Percentiles rank a stretch among this genome's conserved stretches.
These are phyloP conservation scores for Gadus chalcogrammus DNA, from an alignment of 2,113 vertebrate species.

Conservation along the genomic window DNA sequence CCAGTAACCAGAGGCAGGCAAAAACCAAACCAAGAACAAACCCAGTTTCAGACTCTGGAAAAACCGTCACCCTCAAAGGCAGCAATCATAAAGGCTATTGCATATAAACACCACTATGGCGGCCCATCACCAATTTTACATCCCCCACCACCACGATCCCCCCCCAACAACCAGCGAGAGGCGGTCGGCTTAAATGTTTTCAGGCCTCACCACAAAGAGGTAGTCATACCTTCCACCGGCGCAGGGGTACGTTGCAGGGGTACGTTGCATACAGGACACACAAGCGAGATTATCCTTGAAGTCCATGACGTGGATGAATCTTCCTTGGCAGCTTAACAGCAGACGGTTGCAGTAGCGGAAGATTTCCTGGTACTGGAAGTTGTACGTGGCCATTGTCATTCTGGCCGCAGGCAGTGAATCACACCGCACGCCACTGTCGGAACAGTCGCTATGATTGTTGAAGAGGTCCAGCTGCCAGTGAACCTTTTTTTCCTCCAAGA, in stretches of 20 bases:
- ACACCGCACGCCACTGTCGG: slow-evolving; percentile 23
- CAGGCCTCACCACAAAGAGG: slow-evolving; percentile 65
- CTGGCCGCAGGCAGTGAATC: slow-evolving; percentile 50
- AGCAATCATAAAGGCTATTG: too few relatives aligned
- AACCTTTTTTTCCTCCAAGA: slow-evolving; percentile 35
- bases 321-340: slow-evolving; percentile 57
- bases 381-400: not conserved
- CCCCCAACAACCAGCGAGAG: too few relatives aligned
- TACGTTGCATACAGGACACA: slow-evolving; percentile 39
- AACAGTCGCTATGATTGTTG: slow-evolving; percentile 42
- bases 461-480: slow-evolving; percentile 60
- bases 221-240: slow-evolving; percentile 43
- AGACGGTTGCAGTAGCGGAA: slow-evolving; percentile 65
- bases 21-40: too few relatives aligned
- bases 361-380: not conserved
- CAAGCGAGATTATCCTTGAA: slow-evolving; percentile 53
- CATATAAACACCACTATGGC: too few relatives aligned
- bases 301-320: slow-evolving; percentile 59
- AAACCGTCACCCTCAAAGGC: too few relatives aligned
- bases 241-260: slow-evolving; percentile 30
- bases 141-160: too few relatives aligned
- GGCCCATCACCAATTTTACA: too few relatives aligned
- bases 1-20: too few relatives aligned
- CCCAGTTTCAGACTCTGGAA: too few relatives aligned
- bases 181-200: slow-evolving; percentile 47